Conservation (phyloP, 2,113 vertebrate genomes). For the Ageneiosus marmoratus region DNA sequence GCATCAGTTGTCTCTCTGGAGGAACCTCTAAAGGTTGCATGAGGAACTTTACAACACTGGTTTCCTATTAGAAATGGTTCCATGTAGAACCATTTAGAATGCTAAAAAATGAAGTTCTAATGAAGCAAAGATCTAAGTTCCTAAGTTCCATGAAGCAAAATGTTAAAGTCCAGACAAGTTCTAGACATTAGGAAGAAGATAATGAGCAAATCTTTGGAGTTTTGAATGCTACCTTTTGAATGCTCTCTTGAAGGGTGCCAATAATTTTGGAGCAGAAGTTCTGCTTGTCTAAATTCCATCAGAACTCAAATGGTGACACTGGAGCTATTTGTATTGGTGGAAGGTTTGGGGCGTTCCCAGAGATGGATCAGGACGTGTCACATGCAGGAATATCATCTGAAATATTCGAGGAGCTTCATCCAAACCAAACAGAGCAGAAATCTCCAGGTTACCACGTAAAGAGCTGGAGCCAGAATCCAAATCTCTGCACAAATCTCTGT, state of each 20-base stretch:
- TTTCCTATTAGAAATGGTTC: not conserved
- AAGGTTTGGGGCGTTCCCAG: slow-evolving; percentile 22
- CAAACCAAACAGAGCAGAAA: slow-evolving; percentile 60
- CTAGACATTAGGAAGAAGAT: not conserved
- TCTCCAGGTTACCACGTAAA: not conserved
- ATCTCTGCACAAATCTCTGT: slow-evolving; percentile 16
- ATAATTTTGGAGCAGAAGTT: not conserved
- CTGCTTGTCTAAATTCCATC: not conserved
- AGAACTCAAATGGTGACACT: not conserved
- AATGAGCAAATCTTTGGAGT: not conserved
- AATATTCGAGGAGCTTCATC: slow-evolving; percentile 38
- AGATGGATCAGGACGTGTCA: not conserved
- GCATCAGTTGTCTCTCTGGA: not conserved
- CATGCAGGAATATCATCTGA: slow-evolving; percentile 13
- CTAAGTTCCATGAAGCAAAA: not conserved
- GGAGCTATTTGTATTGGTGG: slow-evolving; percentile 3
- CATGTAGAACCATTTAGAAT: not conserved
- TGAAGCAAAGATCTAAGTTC: too few species aligned
- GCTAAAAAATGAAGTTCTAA: not conserved
- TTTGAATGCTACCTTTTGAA: not conserved
- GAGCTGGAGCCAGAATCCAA: not conserved
- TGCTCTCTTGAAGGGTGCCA: not conserved
- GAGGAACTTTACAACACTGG: not conserved
- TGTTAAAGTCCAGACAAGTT: not conserved
- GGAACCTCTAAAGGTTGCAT: not conserved